Conservation (phyloP, 2,888 invertebrate genomes). For the Bembecia ichneumoniformis region DNA sequence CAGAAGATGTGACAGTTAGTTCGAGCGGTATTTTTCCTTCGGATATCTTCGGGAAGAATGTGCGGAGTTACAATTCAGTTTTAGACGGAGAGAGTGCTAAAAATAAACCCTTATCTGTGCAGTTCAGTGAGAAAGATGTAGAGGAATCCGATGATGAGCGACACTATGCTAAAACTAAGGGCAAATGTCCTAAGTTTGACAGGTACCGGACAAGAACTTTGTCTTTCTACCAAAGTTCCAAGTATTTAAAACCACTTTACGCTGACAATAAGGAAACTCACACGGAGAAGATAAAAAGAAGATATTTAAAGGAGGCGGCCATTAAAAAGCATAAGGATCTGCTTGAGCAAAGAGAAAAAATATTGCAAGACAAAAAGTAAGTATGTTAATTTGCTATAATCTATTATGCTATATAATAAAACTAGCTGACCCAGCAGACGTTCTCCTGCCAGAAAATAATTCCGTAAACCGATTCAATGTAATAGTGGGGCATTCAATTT, state of each 20-base stretch:
- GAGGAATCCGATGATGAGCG: constrained; percentile 31
- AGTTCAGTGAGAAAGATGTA: constrained; percentile 43
- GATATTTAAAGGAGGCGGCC: constrained; percentile 59
- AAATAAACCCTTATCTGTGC: constrained; percentile 29
- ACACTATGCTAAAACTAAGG: constrained; percentile 32
- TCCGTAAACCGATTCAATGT: no score
- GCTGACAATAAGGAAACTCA: constrained; percentile 26
- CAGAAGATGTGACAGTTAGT: constrained; percentile 21
- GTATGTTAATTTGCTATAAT: constrained; percentile 9
- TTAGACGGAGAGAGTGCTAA: constrained; percentile 30
- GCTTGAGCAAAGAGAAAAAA: constrained; percentile 64
- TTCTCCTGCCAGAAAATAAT: no score
- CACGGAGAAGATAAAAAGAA: constrained; percentile 45
- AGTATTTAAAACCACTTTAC: constrained; percentile 37
- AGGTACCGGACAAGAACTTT: constrained; percentile 48
- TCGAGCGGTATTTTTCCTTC: constrained; percentile 18
- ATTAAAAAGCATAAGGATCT: constrained; percentile 70
- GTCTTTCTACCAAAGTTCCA: constrained; percentile 54
- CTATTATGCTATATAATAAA: no score
- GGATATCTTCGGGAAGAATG: constrained; percentile 19
- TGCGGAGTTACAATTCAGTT: constrained; percentile 52
- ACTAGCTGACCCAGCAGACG: no score
- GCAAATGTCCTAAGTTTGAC: constrained; percentile 50
- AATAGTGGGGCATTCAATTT: no score
- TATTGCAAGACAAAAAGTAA: constrained; percentile 75